A percentile compares a stretch with the other conserved stretches of the same genome.
phyloP scores from a whole-genome alignment of 2,888 invertebrate genomes.

The Aquatica leii region DNA sequence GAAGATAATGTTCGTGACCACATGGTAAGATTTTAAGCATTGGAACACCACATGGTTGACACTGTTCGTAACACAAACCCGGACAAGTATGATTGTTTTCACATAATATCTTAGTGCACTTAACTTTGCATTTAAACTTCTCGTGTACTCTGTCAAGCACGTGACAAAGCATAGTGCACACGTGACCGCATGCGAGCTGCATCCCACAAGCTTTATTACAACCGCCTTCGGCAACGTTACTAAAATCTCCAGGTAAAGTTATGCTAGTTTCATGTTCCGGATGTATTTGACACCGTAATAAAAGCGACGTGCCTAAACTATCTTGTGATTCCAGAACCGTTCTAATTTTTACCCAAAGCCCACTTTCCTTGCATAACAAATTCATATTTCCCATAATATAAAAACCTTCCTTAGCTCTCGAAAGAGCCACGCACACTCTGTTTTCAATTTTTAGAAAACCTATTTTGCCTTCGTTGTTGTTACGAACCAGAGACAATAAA shows the following conservation, averaged over 20 bases:
- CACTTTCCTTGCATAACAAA: slow-evolving; percentile 63
- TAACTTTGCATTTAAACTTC: slow-evolving; percentile 60
- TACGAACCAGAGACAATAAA: slow-evolving; percentile 75
- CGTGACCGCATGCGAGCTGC: slow-evolving; percentile 68
- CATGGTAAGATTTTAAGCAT: slow-evolving; percentile 62
- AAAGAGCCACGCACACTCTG: slow-evolving; percentile 80
- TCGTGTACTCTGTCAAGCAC: slow-evolving; percentile 66
- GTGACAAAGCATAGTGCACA: slow-evolving; percentile 67
- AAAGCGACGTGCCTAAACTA: slow-evolving; percentile 64
- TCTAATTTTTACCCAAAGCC: slow-evolving; percentile 68
- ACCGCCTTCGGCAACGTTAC: slow-evolving; percentile 66
- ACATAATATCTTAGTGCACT: slow-evolving; percentile 64
- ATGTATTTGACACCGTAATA: slow-evolving; percentile 65
- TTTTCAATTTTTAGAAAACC: slow-evolving; percentile 77
- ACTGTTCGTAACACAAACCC: slow-evolving; percentile 61
- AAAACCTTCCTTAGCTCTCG: slow-evolving; percentile 75
- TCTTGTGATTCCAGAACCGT: slow-evolving; percentile 61
- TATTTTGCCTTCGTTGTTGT: slow-evolving; percentile 71
- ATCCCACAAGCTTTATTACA: slow-evolving; percentile 22
- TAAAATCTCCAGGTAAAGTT: slow-evolving; percentile 59
- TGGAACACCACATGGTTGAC: slow-evolving; percentile 60
- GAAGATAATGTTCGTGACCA: slow-evolving; percentile 60
- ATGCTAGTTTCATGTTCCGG: slow-evolving; percentile 58
- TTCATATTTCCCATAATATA: slow-evolving; percentile 79
- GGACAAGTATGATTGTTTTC: slow-evolving; percentile 64